phyloP scores from a whole-genome alignment of 2,888 invertebrate genomes.

The Drosophila suboccidentalis region DNA sequence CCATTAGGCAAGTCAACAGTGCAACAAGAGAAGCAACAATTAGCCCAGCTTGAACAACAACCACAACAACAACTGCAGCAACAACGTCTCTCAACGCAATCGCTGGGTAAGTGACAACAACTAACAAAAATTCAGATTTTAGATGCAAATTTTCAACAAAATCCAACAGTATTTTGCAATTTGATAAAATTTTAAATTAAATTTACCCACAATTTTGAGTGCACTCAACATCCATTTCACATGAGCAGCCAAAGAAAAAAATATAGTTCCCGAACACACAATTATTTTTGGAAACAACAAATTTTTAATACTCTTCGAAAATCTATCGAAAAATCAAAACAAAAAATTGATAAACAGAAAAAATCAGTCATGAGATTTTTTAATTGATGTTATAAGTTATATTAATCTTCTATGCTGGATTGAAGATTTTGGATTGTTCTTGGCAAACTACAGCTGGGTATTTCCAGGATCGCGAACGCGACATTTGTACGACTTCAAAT shows the following conservation, averaged over 20 bases:
- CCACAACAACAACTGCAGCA: constrained; percentile 27
- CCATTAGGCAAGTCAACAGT: constrained; percentile 30
- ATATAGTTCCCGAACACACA: not conserved
- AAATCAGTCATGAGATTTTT: not conserved
- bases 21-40: constrained; percentile 27
- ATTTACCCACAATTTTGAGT: constrained; percentile 46
- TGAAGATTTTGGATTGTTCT: too few species aligned
- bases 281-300: not conserved
- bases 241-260: constrained; percentile 12
- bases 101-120: constrained; percentile 60
- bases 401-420: too few species aligned
- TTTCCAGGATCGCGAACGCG: too few species aligned
- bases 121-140: constrained; percentile 1
- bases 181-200: constrained; percentile 43
- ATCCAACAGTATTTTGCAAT: constrained; percentile 20
- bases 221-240: constrained; percentile 26
- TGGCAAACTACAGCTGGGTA: too few species aligned
- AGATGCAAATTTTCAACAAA: constrained; percentile 3
- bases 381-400: too few species aligned
- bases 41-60: constrained; percentile 14
- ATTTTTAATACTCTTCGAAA: constrained; percentile 36
- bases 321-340: not conserved
- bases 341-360: not conserved
- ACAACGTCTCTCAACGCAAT: constrained; percentile 39
- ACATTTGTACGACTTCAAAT: too few species aligned